Evolutionary conservation across 2,113 vertebrate species (phyloP), one percentile per base, ranked within the genome.

Genomic region (Lanius ludovicianus): DNA sequence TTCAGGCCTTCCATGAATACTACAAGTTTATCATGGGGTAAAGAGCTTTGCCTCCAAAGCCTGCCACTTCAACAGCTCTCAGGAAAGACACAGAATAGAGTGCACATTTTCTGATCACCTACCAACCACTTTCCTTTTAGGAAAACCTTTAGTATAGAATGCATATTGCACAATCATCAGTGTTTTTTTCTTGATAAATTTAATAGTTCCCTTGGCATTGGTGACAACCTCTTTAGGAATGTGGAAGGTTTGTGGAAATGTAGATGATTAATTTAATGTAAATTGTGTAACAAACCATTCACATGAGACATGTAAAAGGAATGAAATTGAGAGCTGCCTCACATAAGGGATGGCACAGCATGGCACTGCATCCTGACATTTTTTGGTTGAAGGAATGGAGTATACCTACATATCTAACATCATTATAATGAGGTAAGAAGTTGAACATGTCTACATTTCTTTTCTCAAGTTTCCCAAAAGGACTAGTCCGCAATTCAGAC

Each of bases 391-490:
- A 81, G 41, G 52, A 69, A 41, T 41, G 30, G 24, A 77, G 22
- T 37, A 31, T 49, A 49, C 28, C 33, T 69, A 71, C 20, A 68
- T 28, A 84, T 64, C 17, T 88, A 86, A 56, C n/a, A 56, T 23
- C 25, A 15, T 86, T 42, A 74, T 15, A 84, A 93, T 56, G 37
- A 78, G 20, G 52, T 60, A 88, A 93, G 59, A 87, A 96, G 52
- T 75, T 44, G 87, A 77, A 42, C 16, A 28, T 68, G 79, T 70
- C 81, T 68, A 64, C 31, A 68, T 67, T 44, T 84, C 22, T 74
- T 89, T 95, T 93, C 56, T 52, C 49, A 85, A n/a, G 49, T 90
- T 81, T 88, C n/a, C 46, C 44, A 92, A 93, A 75, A 30, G 65
- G 60, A 82, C 27, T 77, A 94, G 85, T 85, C 84, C 70, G 84